These are phyloP conservation scores for Smithornis capensis DNA, from an alignment of 2,113 vertebrate genomes.

Conservation along the genomic window DNA sequence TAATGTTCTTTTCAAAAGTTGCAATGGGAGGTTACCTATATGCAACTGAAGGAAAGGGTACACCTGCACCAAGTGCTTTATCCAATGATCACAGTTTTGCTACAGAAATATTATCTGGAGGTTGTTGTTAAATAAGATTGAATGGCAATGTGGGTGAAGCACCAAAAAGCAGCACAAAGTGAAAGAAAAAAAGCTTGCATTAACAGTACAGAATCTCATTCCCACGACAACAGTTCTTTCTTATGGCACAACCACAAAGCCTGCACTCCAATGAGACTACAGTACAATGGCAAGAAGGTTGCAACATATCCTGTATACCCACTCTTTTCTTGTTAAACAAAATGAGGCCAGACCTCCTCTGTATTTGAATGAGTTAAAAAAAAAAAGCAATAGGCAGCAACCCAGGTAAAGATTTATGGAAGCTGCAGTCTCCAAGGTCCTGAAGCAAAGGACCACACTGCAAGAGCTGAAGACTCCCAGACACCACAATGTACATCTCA, in stretches of 20 bases:
- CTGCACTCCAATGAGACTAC: neutral
- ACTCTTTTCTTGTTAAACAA: neutral
- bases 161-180: neutral
- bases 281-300: neutral
- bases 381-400: neutral
- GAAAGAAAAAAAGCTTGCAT: neutral
- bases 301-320: fast-evolving
- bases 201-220: neutral
- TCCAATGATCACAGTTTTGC: neutral
- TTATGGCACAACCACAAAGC: neutral
- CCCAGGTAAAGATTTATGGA: neutral
- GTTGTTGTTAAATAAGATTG: neutral
- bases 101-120: neutral
- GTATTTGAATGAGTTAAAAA: neutral
- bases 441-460: neutral
- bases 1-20: neutral
- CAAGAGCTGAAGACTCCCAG: neutral
- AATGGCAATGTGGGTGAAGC: neutral
- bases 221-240: neutral
- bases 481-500: neutral
- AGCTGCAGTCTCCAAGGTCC: neutral
- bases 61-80: neutral
- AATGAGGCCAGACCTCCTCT: neutral
- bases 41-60: neutral
- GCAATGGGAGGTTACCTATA: neutral